Conservation (phyloP, 2,113 vertebrate genomes). For the Lethenteron reissneri region DNA sequence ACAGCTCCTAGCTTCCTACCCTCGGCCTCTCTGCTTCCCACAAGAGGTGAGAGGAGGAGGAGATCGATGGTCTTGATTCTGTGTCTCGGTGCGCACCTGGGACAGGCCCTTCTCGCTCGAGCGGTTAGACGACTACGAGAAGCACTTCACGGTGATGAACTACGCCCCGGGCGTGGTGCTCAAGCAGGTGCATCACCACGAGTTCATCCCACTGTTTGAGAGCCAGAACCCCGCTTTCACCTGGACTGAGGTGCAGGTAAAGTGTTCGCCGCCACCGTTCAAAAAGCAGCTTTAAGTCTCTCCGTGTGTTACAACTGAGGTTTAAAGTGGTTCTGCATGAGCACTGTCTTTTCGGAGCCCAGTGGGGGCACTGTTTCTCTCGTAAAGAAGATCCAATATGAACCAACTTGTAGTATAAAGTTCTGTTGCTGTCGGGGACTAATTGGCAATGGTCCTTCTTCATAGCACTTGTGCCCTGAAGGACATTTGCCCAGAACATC, state of each 20-base stretch:
- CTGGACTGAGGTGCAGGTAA: slow-evolving; percentile 51
- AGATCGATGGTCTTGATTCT: not conserved
- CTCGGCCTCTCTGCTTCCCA: not conserved
- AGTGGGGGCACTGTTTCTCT: no score
- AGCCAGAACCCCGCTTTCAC: slow-evolving; percentile 51
- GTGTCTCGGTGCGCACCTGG: not conserved
- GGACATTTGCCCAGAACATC: no score
- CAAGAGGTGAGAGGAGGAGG: not conserved
- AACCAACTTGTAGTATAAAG: no score
- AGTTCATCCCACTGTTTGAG: slow-evolving; percentile 70
- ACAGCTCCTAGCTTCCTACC: no score
- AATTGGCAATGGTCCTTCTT: no score
- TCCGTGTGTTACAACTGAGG: not conserved
- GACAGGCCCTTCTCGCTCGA: slow-evolving; percentile 48
- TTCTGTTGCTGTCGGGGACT: no score
- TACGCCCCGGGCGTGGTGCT: slow-evolving; percentile 37
- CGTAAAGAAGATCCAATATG: no score
- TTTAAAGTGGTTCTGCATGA: no score
- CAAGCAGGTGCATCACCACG: slow-evolving; percentile 50
- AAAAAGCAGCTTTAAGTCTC: not conserved
- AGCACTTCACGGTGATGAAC: slow-evolving; percentile 96
- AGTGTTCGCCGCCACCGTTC: not conserved
- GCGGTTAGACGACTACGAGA: slow-evolving; percentile 71
- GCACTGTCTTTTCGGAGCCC: no score
- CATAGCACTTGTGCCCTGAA: no score